Evolutionary conservation across 23 tunicate species (phyloP).

Genomic region (Halocynthia aurantium): DNA sequence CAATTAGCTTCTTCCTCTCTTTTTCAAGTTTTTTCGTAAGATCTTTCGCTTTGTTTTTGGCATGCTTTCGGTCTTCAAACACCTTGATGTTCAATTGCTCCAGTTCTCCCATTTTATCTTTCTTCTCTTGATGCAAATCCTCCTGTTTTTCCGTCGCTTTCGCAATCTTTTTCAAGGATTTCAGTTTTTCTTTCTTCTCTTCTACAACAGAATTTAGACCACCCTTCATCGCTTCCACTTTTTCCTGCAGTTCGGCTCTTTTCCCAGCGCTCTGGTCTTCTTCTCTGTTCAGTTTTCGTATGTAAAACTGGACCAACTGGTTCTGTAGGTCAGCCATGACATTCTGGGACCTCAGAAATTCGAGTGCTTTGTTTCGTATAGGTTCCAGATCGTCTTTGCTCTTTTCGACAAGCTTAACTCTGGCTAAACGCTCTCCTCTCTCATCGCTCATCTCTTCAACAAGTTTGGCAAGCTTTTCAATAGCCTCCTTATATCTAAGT

Average conservation of each 20-base stretch:
- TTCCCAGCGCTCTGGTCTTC: constrained; percentile 11
- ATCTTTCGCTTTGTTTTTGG: constrained; percentile 61
- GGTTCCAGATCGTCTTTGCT: constrained; percentile 84
- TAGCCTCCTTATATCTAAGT: constrained; percentile 37
- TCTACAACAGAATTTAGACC: constrained; percentile 2
- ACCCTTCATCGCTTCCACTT: constrained; percentile 26
- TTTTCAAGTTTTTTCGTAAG: constrained; percentile 49
- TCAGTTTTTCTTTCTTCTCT: constrained; percentile 38
- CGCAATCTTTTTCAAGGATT: constrained; percentile 9
- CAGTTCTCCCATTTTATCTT: constrained; percentile 74
- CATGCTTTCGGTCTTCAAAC: constrained; percentile 79
- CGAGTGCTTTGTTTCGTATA: constrained; percentile 47
- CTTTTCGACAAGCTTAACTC: constrained; percentile 93
- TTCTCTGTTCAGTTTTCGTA: constrained; percentile 16
- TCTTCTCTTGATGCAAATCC: constrained; percentile 39
- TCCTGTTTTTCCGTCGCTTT: constrained; percentile 23
- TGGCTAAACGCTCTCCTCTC: constrained; percentile 66
- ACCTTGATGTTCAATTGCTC: constrained; percentile 76
- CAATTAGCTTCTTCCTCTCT: constrained; percentile 39
- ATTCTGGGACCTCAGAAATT: constrained; percentile 65
- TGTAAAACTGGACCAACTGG: constrained; percentile 41
- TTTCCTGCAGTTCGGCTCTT: constrained; percentile 24
- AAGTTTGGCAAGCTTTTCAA: constrained; percentile 58
- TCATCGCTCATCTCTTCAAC: constrained; percentile 91
- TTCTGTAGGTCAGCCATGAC: constrained; percentile 38